Evolutionary conservation across 2,113 vertebrate species (phyloP), one percentile per base, ranked within the genome.

Genomic region (Malurus cyaneus): DNA sequence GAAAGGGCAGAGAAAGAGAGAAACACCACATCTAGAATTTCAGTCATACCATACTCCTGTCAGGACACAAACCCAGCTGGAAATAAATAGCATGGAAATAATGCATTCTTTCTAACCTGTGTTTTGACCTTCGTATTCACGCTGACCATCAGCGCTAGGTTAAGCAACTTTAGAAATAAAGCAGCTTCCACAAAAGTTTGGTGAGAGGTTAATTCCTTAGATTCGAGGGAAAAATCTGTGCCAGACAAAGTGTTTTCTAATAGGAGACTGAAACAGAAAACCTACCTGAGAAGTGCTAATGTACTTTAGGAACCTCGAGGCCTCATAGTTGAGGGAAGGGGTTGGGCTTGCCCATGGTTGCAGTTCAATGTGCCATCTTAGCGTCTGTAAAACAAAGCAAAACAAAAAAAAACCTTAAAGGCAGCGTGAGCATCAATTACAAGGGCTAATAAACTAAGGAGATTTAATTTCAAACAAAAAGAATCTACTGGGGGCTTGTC

Each of bases 221-320:
- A 52, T 47, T 36, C 1, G 3, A 78, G 8, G 47, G 28, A 57
- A 49, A 2, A 47, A 62, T 15, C 26, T 50, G 18, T 41, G 18
- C 17, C 71, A 84, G 59, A 69, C 52, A 69, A 72, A 74, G 12
- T n/a, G 23, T 50, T 66, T 71, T 66, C 66, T 88, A 87, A 89
- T 44, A 14, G 19, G 61, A 79, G 26, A 44, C 29, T 20, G 57
- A 49, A 85, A 88, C 4, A 1, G 80, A 86, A 91, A 94, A 89
- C 92, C 69, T 84, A 99, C 99, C 98, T 99, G 99, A 67, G 98
- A 97, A 81, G 98, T 99, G 79, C 98, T 98, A 96, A 99, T 99
- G 78, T 99, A 99, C 62, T 91, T 96, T 88, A 99, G 97, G 96
- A 99, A 99, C 85, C 99, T 98, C 82, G 84, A 91, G 39, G 99